These are phyloP conservation scores for Apotomis turbidana DNA, from an alignment of 2,888 invertebrate genomes.

Conservation along the genomic window DNA sequence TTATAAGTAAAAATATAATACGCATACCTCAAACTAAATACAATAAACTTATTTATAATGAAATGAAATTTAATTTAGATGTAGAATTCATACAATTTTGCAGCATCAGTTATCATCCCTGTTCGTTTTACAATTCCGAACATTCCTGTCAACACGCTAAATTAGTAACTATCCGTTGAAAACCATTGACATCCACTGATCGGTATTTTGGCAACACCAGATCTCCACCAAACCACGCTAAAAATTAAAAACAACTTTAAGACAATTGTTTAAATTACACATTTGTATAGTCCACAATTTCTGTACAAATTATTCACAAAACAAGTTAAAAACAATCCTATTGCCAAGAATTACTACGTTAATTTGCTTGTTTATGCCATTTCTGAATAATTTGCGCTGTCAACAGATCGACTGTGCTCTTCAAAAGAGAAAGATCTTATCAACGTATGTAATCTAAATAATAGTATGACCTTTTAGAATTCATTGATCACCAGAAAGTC, in stretches of 20 bases:
- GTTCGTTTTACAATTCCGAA: neutral
- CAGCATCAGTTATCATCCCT: no score
- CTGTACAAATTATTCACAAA: no score
- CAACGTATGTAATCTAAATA: no score
- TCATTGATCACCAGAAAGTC: slow-evolving; percentile 10
- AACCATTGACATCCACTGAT: slow-evolving; percentile 40
- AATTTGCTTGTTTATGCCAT: slow-evolving; percentile 11
- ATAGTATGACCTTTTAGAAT: slow-evolving; percentile 3
- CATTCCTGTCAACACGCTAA: slow-evolving; percentile 22
- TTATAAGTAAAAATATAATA: no score
- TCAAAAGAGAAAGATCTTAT: neutral
- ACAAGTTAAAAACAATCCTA: slow-evolving; percentile 15
- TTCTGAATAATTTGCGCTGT: slow-evolving; percentile 25
- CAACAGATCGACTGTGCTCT: slow-evolving; percentile 15
- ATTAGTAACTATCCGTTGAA: slow-evolving; percentile 40
- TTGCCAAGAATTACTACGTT: slow-evolving; percentile 4
- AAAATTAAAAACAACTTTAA: neutral
- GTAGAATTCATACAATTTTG: no score
- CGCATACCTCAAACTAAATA: no score
- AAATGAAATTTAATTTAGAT: no score
- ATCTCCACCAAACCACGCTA: neutral
- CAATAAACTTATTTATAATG: no score
- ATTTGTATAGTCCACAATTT: neutral
- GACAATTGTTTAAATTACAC: slow-evolving; percentile 1
- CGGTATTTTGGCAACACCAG: slow-evolving; percentile 36